Evolutionary conservation across 2,113 vertebrate genomes (phyloP), one percentile per base, ranked within the genome.

Genomic region (Cyphomyrus discorhynchus): DNA sequence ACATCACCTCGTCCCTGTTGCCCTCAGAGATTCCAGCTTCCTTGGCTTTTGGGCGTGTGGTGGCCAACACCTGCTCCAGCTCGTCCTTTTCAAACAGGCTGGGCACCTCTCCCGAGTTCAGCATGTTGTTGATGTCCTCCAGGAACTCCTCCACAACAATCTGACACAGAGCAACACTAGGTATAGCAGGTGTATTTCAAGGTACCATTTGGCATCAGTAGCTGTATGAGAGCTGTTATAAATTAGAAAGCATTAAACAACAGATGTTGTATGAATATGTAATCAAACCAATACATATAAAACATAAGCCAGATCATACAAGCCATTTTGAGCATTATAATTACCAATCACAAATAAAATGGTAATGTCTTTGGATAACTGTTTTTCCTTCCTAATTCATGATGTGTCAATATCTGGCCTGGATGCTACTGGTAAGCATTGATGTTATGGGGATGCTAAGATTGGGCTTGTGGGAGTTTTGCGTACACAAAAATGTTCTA

Each of bases 11-110:
- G 88, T 97, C 97, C 90, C 97, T 94, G 89, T 96, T 98, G 62
- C 96, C 96, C 87, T 97, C 95, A 9, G 93, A 92, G 94, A 97
- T 96, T 91, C 97, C 96, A 2, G 45, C 95, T 92, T 98, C 96
- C 94, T 97, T 98, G 90, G 96, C 96, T 93, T 94, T 96, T 35
- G 95, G 96, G 45, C 96, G 95, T 0, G 95, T 95, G 74, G 95
- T 95, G 83, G 95, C 95, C 88, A 97, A 94, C 31, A 97, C 96
- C 31, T 97, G 94, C 77, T 96, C 96, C 92, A 98, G 93, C 62
- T 96, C 96, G 89, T 97, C 96, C 87, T 97, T 98, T 93, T 97
- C 96, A 94, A 98, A 97, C 21, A 97, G 93, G 91, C 96, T 96
- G 58, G 96, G 97, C 17, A 97, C 96, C 91, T 98, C 96, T 0